Evolutionary conservation across 2,888 invertebrate species (phyloP), one percentile per base, ranked within the genome.

Genomic region (Lacanobia oleracea): DNA sequence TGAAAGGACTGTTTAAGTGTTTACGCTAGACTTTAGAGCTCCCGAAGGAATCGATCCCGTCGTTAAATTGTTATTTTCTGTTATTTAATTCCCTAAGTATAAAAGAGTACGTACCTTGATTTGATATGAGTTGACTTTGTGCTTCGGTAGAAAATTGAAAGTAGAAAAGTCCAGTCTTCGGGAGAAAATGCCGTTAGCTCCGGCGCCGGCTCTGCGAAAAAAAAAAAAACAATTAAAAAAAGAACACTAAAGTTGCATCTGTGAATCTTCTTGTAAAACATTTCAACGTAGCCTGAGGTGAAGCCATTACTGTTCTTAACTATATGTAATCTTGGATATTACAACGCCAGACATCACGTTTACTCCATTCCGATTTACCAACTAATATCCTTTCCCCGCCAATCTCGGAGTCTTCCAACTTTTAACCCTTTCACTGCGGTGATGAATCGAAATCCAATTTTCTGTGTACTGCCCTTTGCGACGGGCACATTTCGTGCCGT

Each of bases 101-200:
- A 60, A 40, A 40, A 9, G 23, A 23, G 7, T 56, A 81, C 74
- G 53, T 96, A 99, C 99, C 98, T 99, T 99, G 93, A 99, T 99
- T 97, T 99, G 99, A 97, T 99, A 99, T 91, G 99, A 99, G 97
- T 99, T 99, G 93, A 99, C 98, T 96, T 99, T 99, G 93, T 98
- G 98, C 94, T 98, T 98, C 86, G 99, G 99, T 91, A 99, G 97
- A 87, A 98, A 97, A 94, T 99, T 98, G 97, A 99, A 99, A 68
- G 98, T 98, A 90, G 99, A 98, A 97, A 99, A 99, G 96, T 99
- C 99, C 93, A 98, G 96, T 86, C 99, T 98, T 89, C 99, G 97
- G 57, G 98, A 98, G 96, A 99, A 99, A 88, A 99, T 99, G 74
- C 98, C 98, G 92, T 98, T 98, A 82, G 98, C 98, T 83, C 98